Evolutionary conservation across 2,797 vertebrate species (phyloP).

Genomic region (Sphenodon punctatus): DNA sequence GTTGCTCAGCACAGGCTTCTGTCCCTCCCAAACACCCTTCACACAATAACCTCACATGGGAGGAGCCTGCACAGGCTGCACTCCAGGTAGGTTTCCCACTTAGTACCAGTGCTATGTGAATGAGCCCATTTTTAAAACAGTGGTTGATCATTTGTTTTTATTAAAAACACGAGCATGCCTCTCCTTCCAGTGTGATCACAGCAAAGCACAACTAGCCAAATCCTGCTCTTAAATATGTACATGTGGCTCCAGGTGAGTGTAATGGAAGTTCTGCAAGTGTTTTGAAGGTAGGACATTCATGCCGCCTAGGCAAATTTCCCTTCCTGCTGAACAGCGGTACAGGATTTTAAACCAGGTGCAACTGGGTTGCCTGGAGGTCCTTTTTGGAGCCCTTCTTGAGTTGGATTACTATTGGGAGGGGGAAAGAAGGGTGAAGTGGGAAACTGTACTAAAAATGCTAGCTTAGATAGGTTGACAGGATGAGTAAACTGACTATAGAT

Average conservation of each 20-base stretch:
- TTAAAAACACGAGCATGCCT: background rate
- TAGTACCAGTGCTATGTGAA: no score
- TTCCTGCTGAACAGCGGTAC: background rate
- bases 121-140: background rate
- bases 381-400: accelerated
- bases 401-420: background rate
- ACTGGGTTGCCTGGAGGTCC: background rate
- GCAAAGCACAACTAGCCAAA: background rate
- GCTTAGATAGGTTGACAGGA: no score
- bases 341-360: background rate
- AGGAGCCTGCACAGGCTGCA: no score
- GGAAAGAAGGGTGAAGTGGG: background rate
- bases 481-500: no score
- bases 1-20: no score
- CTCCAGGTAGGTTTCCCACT: no score
- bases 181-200: background rate
- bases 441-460: background rate
- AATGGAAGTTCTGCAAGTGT: conserved; percentile 30
- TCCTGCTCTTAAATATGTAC: conserved; percentile 2
- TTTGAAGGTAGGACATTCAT: background rate
- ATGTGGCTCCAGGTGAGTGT: background rate
- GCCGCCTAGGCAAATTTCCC: background rate
- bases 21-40: no score
- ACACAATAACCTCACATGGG: no score
- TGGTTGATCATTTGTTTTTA: background rate